Percentiles rank a stretch among this genome's conserved stretches.
These are phyloP conservation scores for Cryptocephalus primarius DNA, from an alignment of 2,888 invertebrate species.

Conservation along the genomic window DNA sequence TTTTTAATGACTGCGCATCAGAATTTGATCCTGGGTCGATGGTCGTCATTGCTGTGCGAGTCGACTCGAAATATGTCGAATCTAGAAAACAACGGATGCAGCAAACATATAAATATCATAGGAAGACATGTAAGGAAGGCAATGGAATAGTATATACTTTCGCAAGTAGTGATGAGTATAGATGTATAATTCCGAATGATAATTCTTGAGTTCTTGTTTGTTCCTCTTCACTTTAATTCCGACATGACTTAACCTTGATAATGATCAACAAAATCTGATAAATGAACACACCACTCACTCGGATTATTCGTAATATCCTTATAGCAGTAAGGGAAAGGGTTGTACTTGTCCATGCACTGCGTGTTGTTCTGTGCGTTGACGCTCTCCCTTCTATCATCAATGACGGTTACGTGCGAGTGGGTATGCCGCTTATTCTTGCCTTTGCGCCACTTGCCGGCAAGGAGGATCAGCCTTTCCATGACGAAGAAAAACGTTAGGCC, in stretches of 20 bases:
- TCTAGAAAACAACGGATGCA: conserved; percentile 10
- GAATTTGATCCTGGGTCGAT: conserved; percentile 25
- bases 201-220: too few relatives aligned
- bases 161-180: too few relatives aligned
- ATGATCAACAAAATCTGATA: too few relatives aligned
- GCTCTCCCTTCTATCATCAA: conserved; percentile 39
- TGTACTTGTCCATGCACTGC: conserved; percentile 78
- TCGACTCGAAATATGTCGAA: conserved; percentile 19
- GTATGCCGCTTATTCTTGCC: conserved; percentile 41
- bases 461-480: conserved; percentile 70
- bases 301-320: conserved; percentile 56
- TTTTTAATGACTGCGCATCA: conserved; percentile 24
- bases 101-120: too few relatives aligned
- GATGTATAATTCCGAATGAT: too few relatives aligned
- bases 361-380: conserved; percentile 19
- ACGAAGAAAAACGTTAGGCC: conserved; percentile 86
- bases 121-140: too few relatives aligned
- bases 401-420: conserved; percentile 46
- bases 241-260: too few relatives aligned
- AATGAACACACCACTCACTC: conserved; percentile 17
- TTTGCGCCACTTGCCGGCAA: conserved; percentile 74
- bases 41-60: conserved; percentile 28
- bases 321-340: conserved; percentile 81
- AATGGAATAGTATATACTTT: too few relatives aligned
- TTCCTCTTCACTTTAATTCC: too few relatives aligned